Conservation (phyloP, 2,113 vertebrate species). For the Typhlomys cinereus region DNA sequence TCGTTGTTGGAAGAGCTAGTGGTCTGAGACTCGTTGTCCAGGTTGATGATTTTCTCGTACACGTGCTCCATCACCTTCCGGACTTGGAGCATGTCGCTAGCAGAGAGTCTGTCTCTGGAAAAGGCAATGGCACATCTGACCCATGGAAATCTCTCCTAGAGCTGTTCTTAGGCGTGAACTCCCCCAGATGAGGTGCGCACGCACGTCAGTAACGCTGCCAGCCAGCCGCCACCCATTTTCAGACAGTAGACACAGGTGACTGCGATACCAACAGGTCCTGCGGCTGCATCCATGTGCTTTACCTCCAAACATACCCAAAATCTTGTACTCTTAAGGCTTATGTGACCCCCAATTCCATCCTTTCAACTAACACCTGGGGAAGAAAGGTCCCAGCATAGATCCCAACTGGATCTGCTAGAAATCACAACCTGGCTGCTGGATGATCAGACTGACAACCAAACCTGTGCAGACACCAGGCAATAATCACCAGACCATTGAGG, state of each 20-base stretch:
- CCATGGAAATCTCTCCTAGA: not conserved
- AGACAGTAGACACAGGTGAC: not conserved
- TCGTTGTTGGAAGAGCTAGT: conserved; percentile 97
- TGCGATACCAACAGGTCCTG: no score
- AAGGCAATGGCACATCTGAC: not conserved
- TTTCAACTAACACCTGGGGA: not conserved
- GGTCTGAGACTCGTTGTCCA: conserved; percentile 98
- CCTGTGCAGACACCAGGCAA: not conserved
- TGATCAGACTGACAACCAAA: not conserved
- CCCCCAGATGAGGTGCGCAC: not conserved
- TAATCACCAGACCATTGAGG: not conserved
- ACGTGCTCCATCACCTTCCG: conserved; percentile 99
- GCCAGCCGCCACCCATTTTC: not conserved
- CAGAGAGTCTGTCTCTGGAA: conserved; percentile 94
- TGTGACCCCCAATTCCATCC: not conserved
- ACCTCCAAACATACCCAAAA: no score
- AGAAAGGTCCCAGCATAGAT: not conserved
- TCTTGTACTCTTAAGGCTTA: not conserved
- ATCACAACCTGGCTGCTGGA: not conserved
- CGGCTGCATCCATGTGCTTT: no score
- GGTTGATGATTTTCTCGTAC: conserved; percentile 99
- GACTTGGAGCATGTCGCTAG: conserved; percentile 99
- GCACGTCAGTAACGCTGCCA: not conserved
- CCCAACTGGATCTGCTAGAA: not conserved
- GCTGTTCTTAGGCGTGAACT: not conserved